A percentile compares a stretch with the other conserved stretches of the same genome.
Conservation (phyloP, 2,113 vertebrate genomes). For the Tupaia tana region DNA sequence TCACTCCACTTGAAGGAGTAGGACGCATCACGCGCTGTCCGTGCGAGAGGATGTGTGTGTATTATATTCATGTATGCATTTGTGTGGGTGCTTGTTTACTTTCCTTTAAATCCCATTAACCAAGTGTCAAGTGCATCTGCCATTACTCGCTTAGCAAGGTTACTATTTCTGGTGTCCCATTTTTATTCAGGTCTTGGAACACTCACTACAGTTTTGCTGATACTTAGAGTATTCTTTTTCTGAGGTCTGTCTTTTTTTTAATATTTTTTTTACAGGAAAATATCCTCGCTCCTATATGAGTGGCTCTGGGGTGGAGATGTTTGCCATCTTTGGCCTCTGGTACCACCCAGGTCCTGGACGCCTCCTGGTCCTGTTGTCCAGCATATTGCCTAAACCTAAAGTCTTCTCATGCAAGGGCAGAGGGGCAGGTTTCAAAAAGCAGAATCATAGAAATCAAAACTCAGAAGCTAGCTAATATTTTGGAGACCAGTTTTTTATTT, state of each 20-base stretch:
- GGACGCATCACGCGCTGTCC: conserved; percentile 87
- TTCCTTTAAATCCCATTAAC: conserved; percentile 77
- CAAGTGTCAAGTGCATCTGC: conserved; percentile 81
- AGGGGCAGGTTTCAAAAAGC: not conserved
- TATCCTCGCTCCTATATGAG: not conserved
- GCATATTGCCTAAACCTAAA: not conserved
- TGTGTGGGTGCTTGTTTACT: conserved; percentile 62
- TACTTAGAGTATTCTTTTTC: conserved; percentile 36
- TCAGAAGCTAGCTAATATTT: not conserved
- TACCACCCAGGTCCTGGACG: not conserved
- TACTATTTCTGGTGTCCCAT: conserved; percentile 78
- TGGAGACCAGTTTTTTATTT: not conserved
- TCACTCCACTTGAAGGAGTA: conserved; percentile 83
- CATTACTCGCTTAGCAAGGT: conserved; percentile 74
- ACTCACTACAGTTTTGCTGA: conserved; percentile 60
- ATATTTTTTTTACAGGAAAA: not conserved
- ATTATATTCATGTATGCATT: conserved; percentile 34
- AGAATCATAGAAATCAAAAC: not conserved
- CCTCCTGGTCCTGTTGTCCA: not conserved
- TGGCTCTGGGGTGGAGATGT: not conserved
- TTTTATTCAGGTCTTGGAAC: conserved; percentile 76
- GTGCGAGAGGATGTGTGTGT: conserved; percentile 39
- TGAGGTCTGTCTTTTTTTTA: not conserved
- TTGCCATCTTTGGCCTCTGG: not conserved
- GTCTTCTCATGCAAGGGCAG: not conserved